Evolutionary conservation across 1,140 invertebrate species (phyloP).

Genomic region (Physella acuta): DNA sequence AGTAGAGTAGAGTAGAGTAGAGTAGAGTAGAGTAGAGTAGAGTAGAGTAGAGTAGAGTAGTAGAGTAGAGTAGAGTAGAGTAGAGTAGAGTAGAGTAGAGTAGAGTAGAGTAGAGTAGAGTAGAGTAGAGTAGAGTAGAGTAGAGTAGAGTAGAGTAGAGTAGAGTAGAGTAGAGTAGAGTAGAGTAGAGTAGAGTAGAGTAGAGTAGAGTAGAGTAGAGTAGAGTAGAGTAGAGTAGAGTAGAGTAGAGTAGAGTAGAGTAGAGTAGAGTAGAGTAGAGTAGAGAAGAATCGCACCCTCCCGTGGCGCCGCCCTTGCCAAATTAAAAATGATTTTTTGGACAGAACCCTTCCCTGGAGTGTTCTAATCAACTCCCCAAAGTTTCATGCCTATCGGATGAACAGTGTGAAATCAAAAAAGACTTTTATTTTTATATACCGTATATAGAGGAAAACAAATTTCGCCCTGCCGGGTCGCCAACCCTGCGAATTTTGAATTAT

Average conservation of each 20-base stretch:
- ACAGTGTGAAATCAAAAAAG: too few species aligned
- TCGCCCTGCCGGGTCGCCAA: too few species aligned
- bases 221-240: neutral
- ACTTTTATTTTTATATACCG: too few species aligned
- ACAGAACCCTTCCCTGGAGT: too few species aligned
- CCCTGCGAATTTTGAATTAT: too few species aligned
- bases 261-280: neutral
- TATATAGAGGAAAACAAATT: too few species aligned
- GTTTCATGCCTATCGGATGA: too few species aligned
- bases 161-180: neutral
- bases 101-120: slow-evolving; percentile 1
- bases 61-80: too few species aligned
- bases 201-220: neutral
- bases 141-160: neutral
- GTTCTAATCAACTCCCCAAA: too few species aligned
- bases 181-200: neutral
- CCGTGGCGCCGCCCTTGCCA: too few species aligned
- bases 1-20: neutral
- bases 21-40: neutral
- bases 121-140: neutral
- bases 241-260: neutral
- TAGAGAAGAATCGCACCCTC: too few species aligned
- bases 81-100: slow-evolving; percentile 1
- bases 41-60: slow-evolving; percentile 4
- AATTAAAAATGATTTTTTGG: too few species aligned